phyloP scores from a whole-genome alignment of 2,113 vertebrate genomes.

The Indicator indicator region DNA sequence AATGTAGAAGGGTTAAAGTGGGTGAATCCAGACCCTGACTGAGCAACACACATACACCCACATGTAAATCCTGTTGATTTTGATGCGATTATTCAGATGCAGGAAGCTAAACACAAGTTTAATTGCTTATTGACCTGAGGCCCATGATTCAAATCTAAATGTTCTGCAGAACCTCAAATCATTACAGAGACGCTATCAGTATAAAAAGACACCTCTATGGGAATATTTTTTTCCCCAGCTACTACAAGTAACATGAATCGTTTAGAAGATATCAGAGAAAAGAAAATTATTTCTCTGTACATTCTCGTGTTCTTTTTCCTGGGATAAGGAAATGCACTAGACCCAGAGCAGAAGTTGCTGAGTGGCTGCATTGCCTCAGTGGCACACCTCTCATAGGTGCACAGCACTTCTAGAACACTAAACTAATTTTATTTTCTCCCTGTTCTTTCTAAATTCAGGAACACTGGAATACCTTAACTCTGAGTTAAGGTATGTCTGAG shows the following conservation, averaged over 20 bases:
- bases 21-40: background rate
- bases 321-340: background rate
- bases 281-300: background rate
- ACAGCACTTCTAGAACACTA: background rate
- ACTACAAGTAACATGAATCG: background rate
- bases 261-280: background rate
- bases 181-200: background rate
- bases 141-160: background rate
- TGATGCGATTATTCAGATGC: background rate
- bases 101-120: background rate
- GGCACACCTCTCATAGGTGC: background rate
- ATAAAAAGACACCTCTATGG: accelerated
- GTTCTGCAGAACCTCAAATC: background rate
- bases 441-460: background rate
- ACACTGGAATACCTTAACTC: background rate
- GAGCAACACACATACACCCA: background rate
- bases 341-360: background rate
- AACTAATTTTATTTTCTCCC: background rate
- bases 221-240: background rate
- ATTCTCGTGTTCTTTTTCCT: background rate
- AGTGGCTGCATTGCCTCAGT: background rate
- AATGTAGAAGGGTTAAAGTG: background rate
- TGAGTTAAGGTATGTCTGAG: background rate
- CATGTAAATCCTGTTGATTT: background rate
- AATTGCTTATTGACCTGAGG: background rate